Base-by-base conservation (phyloP, 2,113 vertebrate genomes). In the Pangasianodon hypophthalmus region DNA sequence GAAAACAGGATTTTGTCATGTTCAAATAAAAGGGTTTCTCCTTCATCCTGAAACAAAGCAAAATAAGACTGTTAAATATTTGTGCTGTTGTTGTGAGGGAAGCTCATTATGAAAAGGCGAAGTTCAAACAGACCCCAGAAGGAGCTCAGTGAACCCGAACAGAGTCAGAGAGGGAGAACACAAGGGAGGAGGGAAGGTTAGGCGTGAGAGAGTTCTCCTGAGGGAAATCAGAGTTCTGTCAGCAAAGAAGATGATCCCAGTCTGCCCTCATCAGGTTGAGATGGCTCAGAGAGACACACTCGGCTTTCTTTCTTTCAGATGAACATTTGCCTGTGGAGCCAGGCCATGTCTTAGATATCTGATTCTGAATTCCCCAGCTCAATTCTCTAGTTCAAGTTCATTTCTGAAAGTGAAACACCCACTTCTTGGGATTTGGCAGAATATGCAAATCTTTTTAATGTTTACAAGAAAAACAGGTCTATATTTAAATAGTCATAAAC, bases 231-330 rank as follows among this genome's bases (percentile, higher is more conserved):
- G 50, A 81, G 84, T 81, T 91, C 92, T 91, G 92, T 89, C 91
- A 91, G 92, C 86, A 82, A 90, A 89, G 91, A 95, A 95, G 91
- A 93, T 93, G 90, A 95, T 94, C 95, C 94, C 94, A 96, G 94
- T 90, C 95, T 96, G 95, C 95, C 95, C 95, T 96, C 95, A 93
- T 94, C 95, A 96, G 96, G 96, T 95, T 95, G 94, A 95, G 89
- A 90, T 84, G 88, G 92, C 85, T 94, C 58, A 92, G 90, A 91
- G 92, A 93, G 87, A 54, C 82, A 84, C 50, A 26, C 29, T 67
- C 9, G 18, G 52, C 32, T 84, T 69, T 89, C 48, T 81, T 89
- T 69, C 75, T 81, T 80, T 52, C 75, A 54, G 44, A 6, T 77
- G 44, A 89, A 86, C 73, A 44, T 54, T 89, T 86, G 71, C n/a